Base-by-base conservation (phyloP, 2,113 vertebrate genomes). In the Rhabdomys dilectus region DNA sequence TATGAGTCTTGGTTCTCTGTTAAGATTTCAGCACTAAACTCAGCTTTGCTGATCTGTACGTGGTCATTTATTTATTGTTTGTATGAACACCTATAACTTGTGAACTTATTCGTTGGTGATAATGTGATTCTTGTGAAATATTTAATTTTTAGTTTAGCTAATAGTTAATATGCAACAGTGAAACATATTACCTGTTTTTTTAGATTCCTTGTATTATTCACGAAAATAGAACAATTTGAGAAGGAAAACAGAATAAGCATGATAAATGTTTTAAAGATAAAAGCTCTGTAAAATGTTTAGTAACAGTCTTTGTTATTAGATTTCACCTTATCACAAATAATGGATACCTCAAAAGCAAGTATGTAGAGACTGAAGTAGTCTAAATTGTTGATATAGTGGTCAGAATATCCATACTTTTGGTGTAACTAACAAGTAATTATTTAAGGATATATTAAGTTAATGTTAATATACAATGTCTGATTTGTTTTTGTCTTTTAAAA, bases 101-200 rank as follows among this genome's bases (percentile, higher is more conserved):
- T 58, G 58, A 75, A 78, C 17, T 92, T 84, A 17, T 66, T 88
- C 64, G 17, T 73, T 91, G 7, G 42, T 89, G 66, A 48, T n/a
- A 29, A 29, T 0, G 26, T 45, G 68, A 75, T 72, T 85, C 53
- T 94, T 96, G 21, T 88, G 39, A 88, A 86, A 84, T 87, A 76
- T 60, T 92, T 89, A 82, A 34, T 78, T 81, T 96, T 84, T 93
- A 95, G 19, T 88, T 91, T 85, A 62, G 1, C 17, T 21, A 19
- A 42, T 75, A 72, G 48, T 21, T 4, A 53, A 15, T 26, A 39
- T 60, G 17, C 29, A 70, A 31, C 42, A 68, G 11, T 70, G 48
- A 91, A 82, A 80, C 36, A 64, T 89, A 58, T 22, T n/a, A 34
- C 21, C 7, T 76, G 11, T 53, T 7, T 53, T 89, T 97, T 96